Conservation (phyloP, 2,888 invertebrate species). For the Leuctra nigra region DNA sequence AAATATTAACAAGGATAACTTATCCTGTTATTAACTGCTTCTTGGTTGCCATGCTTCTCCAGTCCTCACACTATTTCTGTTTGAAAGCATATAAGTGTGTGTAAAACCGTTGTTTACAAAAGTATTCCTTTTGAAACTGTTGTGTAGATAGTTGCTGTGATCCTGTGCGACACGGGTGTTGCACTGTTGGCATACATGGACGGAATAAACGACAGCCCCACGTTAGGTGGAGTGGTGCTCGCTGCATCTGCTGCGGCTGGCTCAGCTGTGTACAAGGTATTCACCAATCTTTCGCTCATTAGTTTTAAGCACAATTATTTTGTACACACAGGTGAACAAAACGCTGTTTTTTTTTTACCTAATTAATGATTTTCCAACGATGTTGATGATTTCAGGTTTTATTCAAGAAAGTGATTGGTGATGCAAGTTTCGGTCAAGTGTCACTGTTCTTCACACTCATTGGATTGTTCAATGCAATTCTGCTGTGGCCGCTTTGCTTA, state of each 20-base stretch:
- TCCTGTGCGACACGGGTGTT: constrained; percentile 89
- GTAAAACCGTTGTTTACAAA: too few species aligned
- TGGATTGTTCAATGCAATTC: constrained; percentile 78
- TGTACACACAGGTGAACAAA: too few species aligned
- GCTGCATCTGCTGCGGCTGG: constrained; percentile 87
- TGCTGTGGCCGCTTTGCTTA: constrained; percentile 88
- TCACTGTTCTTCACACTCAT: constrained; percentile 89
- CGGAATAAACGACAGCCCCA: constrained; percentile 84
- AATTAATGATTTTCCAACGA: too few species aligned
- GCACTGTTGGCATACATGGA: constrained; percentile 93
- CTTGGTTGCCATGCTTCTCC: too few species aligned
- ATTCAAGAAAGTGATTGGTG: constrained; percentile 90
- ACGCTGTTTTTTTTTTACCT: too few species aligned
- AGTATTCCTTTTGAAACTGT: too few species aligned
- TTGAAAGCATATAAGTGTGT: too few species aligned
- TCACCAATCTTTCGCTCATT: too few species aligned
- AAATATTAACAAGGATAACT: too few species aligned
- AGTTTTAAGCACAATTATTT: too few species aligned
- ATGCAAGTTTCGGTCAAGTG: constrained; percentile 85
- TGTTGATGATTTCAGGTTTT: constrained; percentile 59
- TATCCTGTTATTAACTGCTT: too few species aligned
- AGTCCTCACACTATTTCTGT: too few species aligned
- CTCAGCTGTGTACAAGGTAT: constrained; percentile 91
- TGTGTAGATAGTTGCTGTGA: constrained; percentile 87
- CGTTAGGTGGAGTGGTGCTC: constrained; percentile 83